Conservation (phyloP, 1,140 invertebrate species). For the Calosoma granatense region DNA sequence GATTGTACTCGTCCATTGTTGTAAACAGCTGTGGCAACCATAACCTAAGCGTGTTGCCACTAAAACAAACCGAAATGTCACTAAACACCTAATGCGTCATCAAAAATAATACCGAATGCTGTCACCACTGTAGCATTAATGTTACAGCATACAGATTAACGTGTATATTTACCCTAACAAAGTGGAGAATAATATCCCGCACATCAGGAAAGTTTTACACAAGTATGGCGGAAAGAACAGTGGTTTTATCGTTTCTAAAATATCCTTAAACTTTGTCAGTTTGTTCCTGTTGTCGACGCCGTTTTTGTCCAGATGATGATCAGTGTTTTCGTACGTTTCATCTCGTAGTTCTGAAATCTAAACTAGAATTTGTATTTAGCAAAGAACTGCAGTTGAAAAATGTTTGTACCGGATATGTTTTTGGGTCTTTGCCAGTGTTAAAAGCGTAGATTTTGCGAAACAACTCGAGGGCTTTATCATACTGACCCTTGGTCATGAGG, state of each 20-base stretch:
- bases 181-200: neutral
- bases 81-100: no score
- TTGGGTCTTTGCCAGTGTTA: conserved; percentile 46
- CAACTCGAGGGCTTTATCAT: conserved; percentile 49
- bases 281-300: neutral
- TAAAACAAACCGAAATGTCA: conserved; percentile 20
- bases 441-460: conserved; percentile 45
- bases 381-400: no score
- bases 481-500: conserved; percentile 56
- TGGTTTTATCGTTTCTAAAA: neutral
- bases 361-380: no score
- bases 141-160: no score
- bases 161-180: neutral
- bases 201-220: neutral
- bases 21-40: conserved; percentile 55
- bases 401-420: conserved; percentile 55
- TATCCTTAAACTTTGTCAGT: neutral
- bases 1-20: conserved; percentile 33
- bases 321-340: neutral
- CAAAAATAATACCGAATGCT: no score
- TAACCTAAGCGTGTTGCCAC: conserved; percentile 39
- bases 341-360: neutral
- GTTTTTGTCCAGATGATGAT: neutral
- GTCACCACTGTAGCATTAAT: neutral
- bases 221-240: neutral